A percentile compares a stretch with the other conserved stretches of the same genome.
Conservation (phyloP, 2,113 vertebrate genomes). For the Megaceryle maxima region DNA sequence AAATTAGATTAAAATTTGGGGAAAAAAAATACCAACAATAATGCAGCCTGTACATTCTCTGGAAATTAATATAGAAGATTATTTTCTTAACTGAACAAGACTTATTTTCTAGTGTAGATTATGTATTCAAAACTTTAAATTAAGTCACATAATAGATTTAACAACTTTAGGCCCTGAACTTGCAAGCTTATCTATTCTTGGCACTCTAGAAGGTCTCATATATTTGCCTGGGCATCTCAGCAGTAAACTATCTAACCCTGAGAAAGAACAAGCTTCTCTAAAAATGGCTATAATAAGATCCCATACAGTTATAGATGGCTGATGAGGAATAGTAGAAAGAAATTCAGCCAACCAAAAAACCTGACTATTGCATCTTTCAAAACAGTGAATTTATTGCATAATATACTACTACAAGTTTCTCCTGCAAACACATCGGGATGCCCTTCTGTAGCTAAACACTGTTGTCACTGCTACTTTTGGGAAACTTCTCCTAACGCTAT, state of each 20-base stretch:
- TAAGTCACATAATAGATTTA: neutral
- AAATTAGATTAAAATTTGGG: constrained; percentile 31
- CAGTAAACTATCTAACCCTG: neutral
- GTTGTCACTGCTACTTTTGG: neutral
- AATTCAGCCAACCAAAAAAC: neutral
- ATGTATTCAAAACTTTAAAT: neutral
- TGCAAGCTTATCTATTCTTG: neutral
- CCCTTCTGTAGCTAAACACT: too few relatives aligned
- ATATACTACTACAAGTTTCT: neutral
- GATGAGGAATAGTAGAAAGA: neutral
- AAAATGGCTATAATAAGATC: neutral
- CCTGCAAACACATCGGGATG: neutral
- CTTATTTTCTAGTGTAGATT: neutral
- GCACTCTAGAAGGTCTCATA: neutral
- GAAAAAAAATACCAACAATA: neutral
- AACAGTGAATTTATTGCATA: neutral
- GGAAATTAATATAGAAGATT: neutral
- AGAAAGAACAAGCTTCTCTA: neutral
- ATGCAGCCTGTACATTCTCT: neutral
- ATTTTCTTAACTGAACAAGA: neutral
- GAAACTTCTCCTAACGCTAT: neutral
- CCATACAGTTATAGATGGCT: neutral
- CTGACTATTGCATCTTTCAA: neutral
- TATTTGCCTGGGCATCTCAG: neutral
- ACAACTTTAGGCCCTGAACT: neutral